Evolutionary conservation across 2,888 invertebrate species (phyloP).

Genomic region (Suillia variegata): DNA sequence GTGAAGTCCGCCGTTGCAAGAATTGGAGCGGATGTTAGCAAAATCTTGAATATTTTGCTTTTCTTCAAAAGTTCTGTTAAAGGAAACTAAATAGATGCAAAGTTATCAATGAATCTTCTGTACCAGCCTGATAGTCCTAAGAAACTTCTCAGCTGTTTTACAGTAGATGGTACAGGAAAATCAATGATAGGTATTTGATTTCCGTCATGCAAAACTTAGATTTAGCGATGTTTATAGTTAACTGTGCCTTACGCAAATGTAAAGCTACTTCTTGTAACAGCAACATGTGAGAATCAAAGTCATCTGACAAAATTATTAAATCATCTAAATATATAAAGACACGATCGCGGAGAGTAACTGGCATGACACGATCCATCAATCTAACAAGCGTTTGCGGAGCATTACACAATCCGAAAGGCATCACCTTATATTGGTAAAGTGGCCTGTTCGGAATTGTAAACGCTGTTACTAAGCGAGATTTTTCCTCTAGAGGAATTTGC

Average conservation of each 20-base stretch:
- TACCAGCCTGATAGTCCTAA: slow-evolving; percentile 22
- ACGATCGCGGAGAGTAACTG: neutral
- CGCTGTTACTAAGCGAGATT: slow-evolving; percentile 30
- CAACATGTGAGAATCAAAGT: neutral
- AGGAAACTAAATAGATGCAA: slow-evolving; percentile 9
- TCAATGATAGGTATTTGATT: slow-evolving; percentile 13
- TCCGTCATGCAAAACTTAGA: slow-evolving; percentile 20
- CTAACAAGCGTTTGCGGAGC: slow-evolving; percentile 22
- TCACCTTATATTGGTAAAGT: slow-evolving; percentile 22
- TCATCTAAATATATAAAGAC: slow-evolving; percentile 20
- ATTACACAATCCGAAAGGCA: slow-evolving; percentile 24
- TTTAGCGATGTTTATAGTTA: slow-evolving; percentile 22
- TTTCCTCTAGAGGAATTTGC: slow-evolving; percentile 16
- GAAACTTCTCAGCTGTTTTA: slow-evolving; percentile 14
- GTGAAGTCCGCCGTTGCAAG: slow-evolving; percentile 21
- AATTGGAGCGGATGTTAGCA: slow-evolving; percentile 8
- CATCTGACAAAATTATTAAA: too few relatives aligned
- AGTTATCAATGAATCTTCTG: slow-evolving; percentile 16
- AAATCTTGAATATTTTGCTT: neutral
- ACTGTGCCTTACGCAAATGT: slow-evolving; percentile 12
- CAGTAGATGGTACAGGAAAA: slow-evolving; percentile 10
- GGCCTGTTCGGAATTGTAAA: slow-evolving; percentile 31
- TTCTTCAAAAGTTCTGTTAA: slow-evolving; percentile 17
- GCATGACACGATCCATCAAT: slow-evolving; percentile 22
- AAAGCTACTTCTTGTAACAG: slow-evolving; percentile 1